Percentiles rank a stretch among this genome's conserved stretches.
phyloP scores from a whole-genome alignment of 2,797 vertebrate genomes.

The Pipistrellus nathusii region DNA sequence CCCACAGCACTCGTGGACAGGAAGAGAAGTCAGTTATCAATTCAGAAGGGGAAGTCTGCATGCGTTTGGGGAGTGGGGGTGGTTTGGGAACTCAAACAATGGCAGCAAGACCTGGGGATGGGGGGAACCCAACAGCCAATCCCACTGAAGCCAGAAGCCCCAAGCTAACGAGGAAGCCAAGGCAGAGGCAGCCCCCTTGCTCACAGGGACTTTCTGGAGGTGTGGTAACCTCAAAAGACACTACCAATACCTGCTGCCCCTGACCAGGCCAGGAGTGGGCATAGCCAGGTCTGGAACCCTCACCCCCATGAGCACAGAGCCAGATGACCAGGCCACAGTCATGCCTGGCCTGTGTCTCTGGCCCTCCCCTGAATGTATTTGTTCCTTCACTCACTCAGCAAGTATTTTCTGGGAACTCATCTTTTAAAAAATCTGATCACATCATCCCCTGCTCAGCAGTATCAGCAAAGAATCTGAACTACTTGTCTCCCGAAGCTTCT shows the following conservation, averaged over 20 bases:
- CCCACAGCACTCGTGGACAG: not conserved
- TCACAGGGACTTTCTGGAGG: not conserved
- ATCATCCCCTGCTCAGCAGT: not conserved
- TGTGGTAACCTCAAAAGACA: not conserved
- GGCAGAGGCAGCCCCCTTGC: not conserved
- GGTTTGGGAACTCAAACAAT: conserved; percentile 58
- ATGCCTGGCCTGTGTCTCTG: not conserved
- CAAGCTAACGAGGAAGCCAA: not conserved
- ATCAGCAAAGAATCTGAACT: not conserved
- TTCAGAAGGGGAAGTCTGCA: conserved; percentile 68
- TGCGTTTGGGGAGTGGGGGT: not conserved
- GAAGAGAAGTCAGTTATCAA: conserved; percentile 40
- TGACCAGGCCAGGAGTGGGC: not conserved
- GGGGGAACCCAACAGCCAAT: not conserved
- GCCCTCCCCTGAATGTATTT: not conserved
- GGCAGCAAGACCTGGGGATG: not conserved
- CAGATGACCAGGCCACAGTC: not conserved
- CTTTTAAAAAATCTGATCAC: not conserved
- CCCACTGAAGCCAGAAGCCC: not conserved
- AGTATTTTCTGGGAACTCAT: conserved; percentile 50
- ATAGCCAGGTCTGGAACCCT: no score
- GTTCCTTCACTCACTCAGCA: not conserved
- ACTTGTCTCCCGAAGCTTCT: not conserved
- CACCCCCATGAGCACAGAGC: not conserved
- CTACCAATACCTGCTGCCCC: not conserved